Base-by-base conservation (phyloP, 30 jellyfish, hydroid and myxozoan genomes). In the Calvadosia cruxmelitensis region DNA sequence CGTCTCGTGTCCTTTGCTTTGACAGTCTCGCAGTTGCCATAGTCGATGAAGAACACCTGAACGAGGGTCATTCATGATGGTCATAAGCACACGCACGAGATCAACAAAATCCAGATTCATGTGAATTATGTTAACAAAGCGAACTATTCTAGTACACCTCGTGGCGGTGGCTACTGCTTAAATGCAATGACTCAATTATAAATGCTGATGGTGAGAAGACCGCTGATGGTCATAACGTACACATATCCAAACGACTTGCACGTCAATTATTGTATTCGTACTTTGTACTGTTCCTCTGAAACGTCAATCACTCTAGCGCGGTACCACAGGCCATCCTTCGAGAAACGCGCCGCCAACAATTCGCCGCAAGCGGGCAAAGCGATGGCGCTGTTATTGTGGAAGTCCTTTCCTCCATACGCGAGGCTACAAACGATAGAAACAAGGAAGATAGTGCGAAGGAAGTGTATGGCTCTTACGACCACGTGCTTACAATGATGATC, bases 241-340 rank as follows among this genome's bases (percentile, higher is more conserved):
- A n/a, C n/a, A n/a, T n/a, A n/a, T n/a, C n/a, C n/a, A n/a, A n/a
- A n/a, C n/a, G n/a, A n/a, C n/a, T n/a, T n/a, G n/a, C n/a, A n/a
- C n/a, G n/a, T n/a, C n/a, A n/a, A n/a, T n/a, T n/a, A n/a, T n/a
- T n/a, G n/a, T n/a, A n/a, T n/a, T n/a, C 53, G 23, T 26, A 87
- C 96, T 84, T 68, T 63, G 53, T 73, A 68, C 31, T 74, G 35
- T 0, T 53, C 84, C 27, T 80, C 89, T 33, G 77, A 61, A 24
- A 28, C 78, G 29, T 36, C 63, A 48, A 53, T 50, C 3, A 87
- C 92, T 16, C 84, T 69, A 32, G 94, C 82, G 67, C 96, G 57
- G 68, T 87, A 87, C 96, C 96, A 87, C 24, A 63, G 61, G 1
- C 84, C 76, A 48, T 87, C 96, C 0, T 80, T 82, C 12, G 81